phyloP scores from a whole-genome alignment of 2,888 invertebrate genomes.

The Plagodis dolabraria region DNA sequence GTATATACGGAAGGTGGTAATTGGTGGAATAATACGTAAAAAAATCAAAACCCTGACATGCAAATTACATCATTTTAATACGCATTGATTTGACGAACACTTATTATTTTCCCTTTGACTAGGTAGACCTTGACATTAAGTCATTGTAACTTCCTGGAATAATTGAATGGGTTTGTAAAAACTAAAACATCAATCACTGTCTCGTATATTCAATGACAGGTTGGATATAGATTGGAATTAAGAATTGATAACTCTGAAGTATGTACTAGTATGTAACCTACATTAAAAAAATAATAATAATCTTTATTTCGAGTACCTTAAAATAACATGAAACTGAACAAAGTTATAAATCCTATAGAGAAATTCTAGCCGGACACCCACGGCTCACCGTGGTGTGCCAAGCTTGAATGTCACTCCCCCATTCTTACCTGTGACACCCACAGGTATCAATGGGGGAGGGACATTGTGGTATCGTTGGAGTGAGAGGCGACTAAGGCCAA shows the following conservation, averaged over 20 bases:
- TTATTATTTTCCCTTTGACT: slow-evolving; percentile 25
- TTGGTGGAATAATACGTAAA: slow-evolving; percentile 1
- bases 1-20: neutral
- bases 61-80: slow-evolving; percentile 20
- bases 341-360: too few species aligned
- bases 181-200: slow-evolving; percentile 27
- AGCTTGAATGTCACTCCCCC: too few species aligned
- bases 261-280: too few species aligned
- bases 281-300: too few species aligned
- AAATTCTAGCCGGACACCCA: too few species aligned
- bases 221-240: slow-evolving; percentile 23
- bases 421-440: too few species aligned
- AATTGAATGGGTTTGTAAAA: slow-evolving; percentile 25
- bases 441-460: too few species aligned
- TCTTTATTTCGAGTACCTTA: too few species aligned
- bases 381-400: too few species aligned
- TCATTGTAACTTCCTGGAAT: slow-evolving; percentile 50
- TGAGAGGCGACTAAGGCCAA: too few species aligned
- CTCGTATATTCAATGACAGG: slow-evolving; percentile 25
- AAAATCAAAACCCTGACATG: slow-evolving; percentile 19
- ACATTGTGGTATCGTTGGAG: too few species aligned
- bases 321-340: too few species aligned
- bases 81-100: slow-evolving; percentile 11
- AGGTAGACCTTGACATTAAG: slow-evolving; percentile 54
- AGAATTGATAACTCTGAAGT: neutral